These are phyloP conservation scores for Autographa gamma DNA, from an alignment of 2,888 invertebrate species.

Conservation along the genomic window DNA sequence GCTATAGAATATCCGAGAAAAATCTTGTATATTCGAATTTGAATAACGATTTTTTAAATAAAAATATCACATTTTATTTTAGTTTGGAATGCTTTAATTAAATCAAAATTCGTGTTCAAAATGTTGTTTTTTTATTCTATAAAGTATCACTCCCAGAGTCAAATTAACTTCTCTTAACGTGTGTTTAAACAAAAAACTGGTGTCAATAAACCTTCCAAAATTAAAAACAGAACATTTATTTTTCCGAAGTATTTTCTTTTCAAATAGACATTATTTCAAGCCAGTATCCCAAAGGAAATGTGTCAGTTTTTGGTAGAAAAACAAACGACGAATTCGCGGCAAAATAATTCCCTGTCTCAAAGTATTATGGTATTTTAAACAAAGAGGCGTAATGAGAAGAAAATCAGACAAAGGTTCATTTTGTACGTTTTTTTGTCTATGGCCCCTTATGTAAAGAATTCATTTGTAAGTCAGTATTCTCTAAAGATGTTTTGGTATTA, in stretches of 20 bases:
- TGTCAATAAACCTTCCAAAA: not conserved
- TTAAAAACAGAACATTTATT: conserved; percentile 5
- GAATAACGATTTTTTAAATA: no score
- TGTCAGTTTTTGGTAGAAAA: conserved; percentile 36
- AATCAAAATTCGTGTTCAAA: no score
- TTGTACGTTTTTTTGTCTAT: not conserved
- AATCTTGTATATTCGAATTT: no score
- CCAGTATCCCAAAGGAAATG: conserved; percentile 43
- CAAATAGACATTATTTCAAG: conserved; percentile 21
- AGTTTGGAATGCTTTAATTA: no score
- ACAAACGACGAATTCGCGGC: conserved; percentile 26
- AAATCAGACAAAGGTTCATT: conserved; percentile 29
- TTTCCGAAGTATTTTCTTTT: not conserved
- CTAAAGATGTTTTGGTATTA: not conserved
- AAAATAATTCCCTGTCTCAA: conserved; percentile 24
- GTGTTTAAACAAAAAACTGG: not conserved
- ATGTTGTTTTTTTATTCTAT: no score
- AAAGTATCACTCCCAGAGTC: no score
- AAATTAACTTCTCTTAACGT: not conserved
- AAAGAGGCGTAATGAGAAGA: conserved; percentile 30
- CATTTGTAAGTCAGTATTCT: not conserved
- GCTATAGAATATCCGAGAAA: no score
- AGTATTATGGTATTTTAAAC: conserved; percentile 37
- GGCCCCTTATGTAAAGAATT: not conserved
- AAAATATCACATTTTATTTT: no score